Evolutionary conservation across 2,888 invertebrate species (phyloP), one percentile per base, ranked within the genome.

Genomic region (Drosophila emarginata): DNA sequence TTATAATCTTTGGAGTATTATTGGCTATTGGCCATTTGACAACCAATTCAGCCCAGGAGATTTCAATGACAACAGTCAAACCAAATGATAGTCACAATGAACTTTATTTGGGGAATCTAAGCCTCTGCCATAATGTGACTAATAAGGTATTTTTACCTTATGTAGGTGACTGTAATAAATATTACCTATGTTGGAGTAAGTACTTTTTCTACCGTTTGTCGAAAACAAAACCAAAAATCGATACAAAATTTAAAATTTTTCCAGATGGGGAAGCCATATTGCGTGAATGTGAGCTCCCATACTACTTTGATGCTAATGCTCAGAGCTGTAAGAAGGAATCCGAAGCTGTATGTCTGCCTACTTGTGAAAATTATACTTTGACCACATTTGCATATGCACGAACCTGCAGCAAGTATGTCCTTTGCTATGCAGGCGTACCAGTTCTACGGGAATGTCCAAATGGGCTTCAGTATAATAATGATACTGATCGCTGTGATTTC

Each of bases 401-500:
- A 28, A 91, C 91, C 18, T 91, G 91, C 61, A 88, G 80, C 21
- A 90, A 88, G 56, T 91, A 88, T 65, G 81, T 89, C 0, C 64
- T 91, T n/a, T 91, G 91, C 52, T 90, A 87, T 71, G 82, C 65
- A 36, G 72, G 78, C 0, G 64, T 57, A 2, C 84, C 90, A 0
- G 80, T 91, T 0, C 15, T 91, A 12, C 79, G 87, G 14, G 64
- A 87, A 45, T 91, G 91, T 37, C 64, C 73, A 0, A 91, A 91
- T 66, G 87, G 86, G 1, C 67, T 91, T 2, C 91, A 91, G 45
- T 91, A 88, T 59, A 91, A 91, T 72, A 45, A 77, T 0, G 65
- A 72, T 0, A 90, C 91, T 4, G 86, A 88, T 77, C 91, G 90
- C n/a, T 91, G 91, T 45, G 91, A 91, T 73, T 89, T 78, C 36